Evolutionary conservation across 2,888 invertebrate genomes (phyloP).

Genomic region (Gnatocerus cornutus): DNA sequence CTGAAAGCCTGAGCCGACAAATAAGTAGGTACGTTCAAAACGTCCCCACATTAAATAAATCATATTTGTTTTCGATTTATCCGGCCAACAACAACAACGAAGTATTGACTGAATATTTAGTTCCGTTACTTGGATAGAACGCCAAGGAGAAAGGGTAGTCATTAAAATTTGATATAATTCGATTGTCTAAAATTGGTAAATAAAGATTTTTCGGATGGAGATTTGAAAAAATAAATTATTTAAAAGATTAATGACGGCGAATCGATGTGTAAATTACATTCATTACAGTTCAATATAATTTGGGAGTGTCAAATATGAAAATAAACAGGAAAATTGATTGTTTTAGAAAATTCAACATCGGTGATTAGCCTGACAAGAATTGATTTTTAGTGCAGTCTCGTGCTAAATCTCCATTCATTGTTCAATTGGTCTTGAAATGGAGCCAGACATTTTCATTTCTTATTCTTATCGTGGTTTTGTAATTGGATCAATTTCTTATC

Average conservation of each 20-base stretch:
- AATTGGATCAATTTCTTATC: slow-evolving; percentile 12
- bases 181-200: slow-evolving; percentile 2
- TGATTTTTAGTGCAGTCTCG: too few species aligned
- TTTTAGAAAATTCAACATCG: not conserved
- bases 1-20: not conserved
- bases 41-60: slow-evolving; percentile 6
- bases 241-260: slow-evolving; percentile 3
- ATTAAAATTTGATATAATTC: slow-evolving; percentile 2
- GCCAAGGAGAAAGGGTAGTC: slow-evolving; percentile 5
- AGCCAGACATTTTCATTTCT: too few species aligned
- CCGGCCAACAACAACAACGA: not conserved
- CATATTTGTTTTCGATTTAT: slow-evolving; percentile 11
- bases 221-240: slow-evolving; percentile 13
- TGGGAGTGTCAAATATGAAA: not conserved
- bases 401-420: too few species aligned
- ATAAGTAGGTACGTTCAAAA: not conserved
- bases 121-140: not conserved
- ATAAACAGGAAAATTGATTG: not conserved
- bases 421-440: too few species aligned
- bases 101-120: slow-evolving; percentile 11
- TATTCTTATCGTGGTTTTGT: not conserved
- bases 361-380: too few species aligned
- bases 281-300: slow-evolving; percentile 1
- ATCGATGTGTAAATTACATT: slow-evolving; percentile 20
- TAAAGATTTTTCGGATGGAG: not conserved